Conservation (phyloP, 2,113 vertebrate species). For the Diadophis punctatus region DNA sequence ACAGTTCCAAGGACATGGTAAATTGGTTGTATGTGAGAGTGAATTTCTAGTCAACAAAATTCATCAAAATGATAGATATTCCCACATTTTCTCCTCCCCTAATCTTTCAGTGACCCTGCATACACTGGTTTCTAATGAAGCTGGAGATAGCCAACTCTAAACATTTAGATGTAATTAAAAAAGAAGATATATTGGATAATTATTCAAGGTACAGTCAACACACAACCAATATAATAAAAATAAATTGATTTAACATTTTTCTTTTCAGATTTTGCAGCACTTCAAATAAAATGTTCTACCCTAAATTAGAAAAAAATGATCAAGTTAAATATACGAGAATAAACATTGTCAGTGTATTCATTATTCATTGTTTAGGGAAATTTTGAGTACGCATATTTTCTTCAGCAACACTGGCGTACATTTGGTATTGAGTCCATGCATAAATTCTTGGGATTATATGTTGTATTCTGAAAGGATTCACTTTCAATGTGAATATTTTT, state of each 20-base stretch:
- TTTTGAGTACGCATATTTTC: not conserved
- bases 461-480: not conserved
- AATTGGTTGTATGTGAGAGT: slow-evolving; percentile 29
- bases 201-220: slow-evolving; percentile 24
- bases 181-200: slow-evolving; percentile 19
- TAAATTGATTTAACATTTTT: not conserved
- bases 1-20: slow-evolving; percentile 41
- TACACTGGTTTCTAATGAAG: slow-evolving; percentile 42
- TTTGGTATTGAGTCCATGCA: too few species aligned
- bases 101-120: slow-evolving; percentile 43
- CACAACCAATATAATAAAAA: not conserved
- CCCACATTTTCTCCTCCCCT: slow-evolving; percentile 48
- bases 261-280: not conserved
- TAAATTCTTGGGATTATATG: not conserved
- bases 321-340: not conserved
- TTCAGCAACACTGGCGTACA: not conserved
- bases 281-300: not conserved
- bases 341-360: not conserved
- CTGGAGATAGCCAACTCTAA: slow-evolving; percentile 33
- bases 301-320: not conserved
- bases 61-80: slow-evolving; percentile 59
- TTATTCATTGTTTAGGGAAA: not conserved
- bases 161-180: slow-evolving; percentile 40
- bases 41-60: slow-evolving; percentile 62
- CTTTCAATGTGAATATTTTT: not conserved